Evolutionary conservation across 2,797 vertebrate species (phyloP), one percentile per base, ranked within the genome.

Genomic region (Chaetodon trifasciatus): DNA sequence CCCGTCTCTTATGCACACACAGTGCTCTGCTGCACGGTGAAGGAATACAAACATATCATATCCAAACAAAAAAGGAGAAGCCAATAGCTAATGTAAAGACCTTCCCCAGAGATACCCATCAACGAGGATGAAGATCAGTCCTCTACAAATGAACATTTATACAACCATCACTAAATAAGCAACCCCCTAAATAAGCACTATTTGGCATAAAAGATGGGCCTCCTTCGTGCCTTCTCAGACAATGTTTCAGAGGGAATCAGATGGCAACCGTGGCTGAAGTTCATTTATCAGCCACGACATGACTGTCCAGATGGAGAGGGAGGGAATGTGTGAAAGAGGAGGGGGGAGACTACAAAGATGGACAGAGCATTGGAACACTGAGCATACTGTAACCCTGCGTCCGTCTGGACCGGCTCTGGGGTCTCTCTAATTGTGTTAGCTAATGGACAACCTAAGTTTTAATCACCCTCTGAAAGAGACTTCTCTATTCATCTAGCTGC

Each of bases 401-500:
- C 85, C 68, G 50, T 57, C 78, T 60, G 79, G 81, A 78, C 49
- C 69, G 65, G 77, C 88, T 88, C 81, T 50, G 61, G 79, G 78
- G 78, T 87, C 79, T 79, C 73, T 89, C 42, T 89, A 88, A 93
- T 90, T 88, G 85, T 83, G 74, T 90, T 92, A 82, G 82, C 82
- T 90, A 92, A 94, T 91, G 81, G 91, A 87, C 83, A 77, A 64
- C 62, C 74, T 71, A 74, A 78, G 78, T 90, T 94, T 93, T 93
- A 95, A 94, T 94, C 93, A 95, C 86, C 68, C 81, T 81, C 79
- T 74, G 69, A 86, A 84, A 83, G 56, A 68, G 81, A 91, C 88
- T 89, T 88, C 86, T 78, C 71, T 66, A 92, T 94, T 85, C 85
- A 90, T 95, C 92, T 92, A 74, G 21, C 68, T 81, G 83, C 79